Evolutionary conservation across 1,140 invertebrate species (phyloP), one percentile per base, ranked within the genome.

Genomic region (Holotrichia oblita): DNA sequence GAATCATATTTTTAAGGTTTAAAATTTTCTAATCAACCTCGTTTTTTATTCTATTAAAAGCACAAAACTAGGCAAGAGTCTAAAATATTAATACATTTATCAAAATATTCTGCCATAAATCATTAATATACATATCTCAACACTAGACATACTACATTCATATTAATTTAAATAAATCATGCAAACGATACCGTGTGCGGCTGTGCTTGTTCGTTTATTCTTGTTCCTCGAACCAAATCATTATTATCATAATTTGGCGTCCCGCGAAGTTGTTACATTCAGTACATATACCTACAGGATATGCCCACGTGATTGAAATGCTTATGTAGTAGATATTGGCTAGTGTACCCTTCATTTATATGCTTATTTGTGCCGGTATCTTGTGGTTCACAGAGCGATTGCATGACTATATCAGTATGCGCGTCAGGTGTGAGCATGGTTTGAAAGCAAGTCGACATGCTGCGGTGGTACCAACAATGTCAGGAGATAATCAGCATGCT

Each of bases 171-270:
- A 1, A 34, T 34, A 34, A 34, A 34, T 34, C 27, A 34, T 4
- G 27, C 27, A 2, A 34, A 4, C 27, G 1, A 34, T 34, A 34
- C 27, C 27, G 4, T 34, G 27, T 1, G 27, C 27, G 27, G 27
- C 27, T 34, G 27, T 34, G 27, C 27, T 4, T 4, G 27, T 34
- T 34, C 27, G 27, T 4, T 34, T 34, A 34, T 34, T 34, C 27
- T 34, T 34, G 27, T 34, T 34, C 27, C 27, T 34, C 27, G 27
- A 34, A 55, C 48, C 12, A 55, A 55, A n/a, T 55, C 48, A 22
- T 69, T 34, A 69, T 69, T 69, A 69, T 69, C 61, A 69, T 69
- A 69, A 69, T 69, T 69, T 14, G 61, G 61, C 61, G 61, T 69
- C 61, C 61, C 22, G 22, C 22, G 22, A 69, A 22, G 61, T 69